phyloP scores from a whole-genome alignment of 2,113 vertebrate genomes.

The Hemicordylus capensis region DNA sequence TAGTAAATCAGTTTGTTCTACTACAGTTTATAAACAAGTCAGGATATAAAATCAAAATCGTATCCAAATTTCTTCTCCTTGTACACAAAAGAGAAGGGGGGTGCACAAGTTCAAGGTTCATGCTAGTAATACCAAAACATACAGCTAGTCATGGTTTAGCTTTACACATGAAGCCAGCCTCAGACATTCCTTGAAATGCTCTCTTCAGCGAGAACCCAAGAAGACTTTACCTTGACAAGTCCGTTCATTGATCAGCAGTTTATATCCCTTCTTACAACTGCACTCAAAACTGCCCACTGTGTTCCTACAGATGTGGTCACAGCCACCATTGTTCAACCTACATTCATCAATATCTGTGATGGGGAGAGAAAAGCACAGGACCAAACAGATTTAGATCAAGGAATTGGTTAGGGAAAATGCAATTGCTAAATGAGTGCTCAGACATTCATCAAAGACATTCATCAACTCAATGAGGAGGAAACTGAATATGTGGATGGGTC shows the following conservation, averaged over 20 bases:
- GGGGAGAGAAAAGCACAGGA: neutral
- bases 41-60: too few relatives aligned
- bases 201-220: neutral
- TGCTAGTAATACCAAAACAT: too few relatives aligned
- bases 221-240: slow-evolving; percentile 89
- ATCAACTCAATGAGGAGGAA: neutral
- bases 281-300: slow-evolving; percentile 97
- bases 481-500: neutral
- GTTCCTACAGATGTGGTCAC: slow-evolving; percentile 97
- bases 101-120: too few relatives aligned
- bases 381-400: neutral
- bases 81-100: too few relatives aligned
- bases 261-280: slow-evolving; percentile 98
- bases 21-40: too few relatives aligned
- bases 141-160: too few relatives aligned
- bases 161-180: too few relatives aligned
- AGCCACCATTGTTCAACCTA: slow-evolving; percentile 92
- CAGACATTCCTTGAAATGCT: neutral
- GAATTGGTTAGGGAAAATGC: neutral
- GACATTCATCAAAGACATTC: neutral
- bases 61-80: neutral
- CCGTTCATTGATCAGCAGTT: slow-evolving; percentile 95
- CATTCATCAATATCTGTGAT: slow-evolving; percentile 94
- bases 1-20: too few relatives aligned
- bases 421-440: neutral